Conservation (phyloP, 2,797 vertebrate species). For the Leptoclinus maculatus region DNA sequence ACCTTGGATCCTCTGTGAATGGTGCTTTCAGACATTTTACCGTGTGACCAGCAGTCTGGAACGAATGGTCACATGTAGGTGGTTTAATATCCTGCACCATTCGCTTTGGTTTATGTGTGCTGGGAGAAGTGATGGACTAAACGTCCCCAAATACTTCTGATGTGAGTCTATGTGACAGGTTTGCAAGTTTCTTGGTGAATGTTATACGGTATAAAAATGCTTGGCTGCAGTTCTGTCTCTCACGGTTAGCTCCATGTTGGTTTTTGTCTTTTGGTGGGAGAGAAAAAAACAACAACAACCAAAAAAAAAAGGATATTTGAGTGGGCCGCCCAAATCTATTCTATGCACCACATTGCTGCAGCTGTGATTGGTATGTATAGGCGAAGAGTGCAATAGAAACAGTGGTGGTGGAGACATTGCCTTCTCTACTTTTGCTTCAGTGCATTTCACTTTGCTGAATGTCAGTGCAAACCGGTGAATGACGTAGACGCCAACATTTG, state of each 20-base stretch:
- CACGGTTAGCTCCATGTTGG: neutral
- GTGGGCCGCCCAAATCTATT: neutral
- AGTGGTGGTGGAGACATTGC: constrained; percentile 13
- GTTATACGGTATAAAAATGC: neutral
- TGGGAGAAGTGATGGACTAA: neutral
- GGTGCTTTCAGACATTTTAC: neutral
- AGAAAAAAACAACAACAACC: neutral
- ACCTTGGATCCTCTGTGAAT: neutral
- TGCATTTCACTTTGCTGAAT: constrained; percentile 26
- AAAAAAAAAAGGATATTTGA: neutral
- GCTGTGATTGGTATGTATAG: constrained; percentile 17
- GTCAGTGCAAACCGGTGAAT: constrained; percentile 10
- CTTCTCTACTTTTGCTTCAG: neutral
- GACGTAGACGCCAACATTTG: constrained; percentile 10
- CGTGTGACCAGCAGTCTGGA: neutral
- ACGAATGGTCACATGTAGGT: neutral
- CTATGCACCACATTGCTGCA: neutral
- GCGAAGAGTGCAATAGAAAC: constrained; percentile 1
- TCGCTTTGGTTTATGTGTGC: neutral
- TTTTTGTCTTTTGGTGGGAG: constrained; percentile 6
- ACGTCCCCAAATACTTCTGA: neutral
- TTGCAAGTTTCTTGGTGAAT: neutral
- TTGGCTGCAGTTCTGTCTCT: constrained; percentile 16
- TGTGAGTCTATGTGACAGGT: neutral
- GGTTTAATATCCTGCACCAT: neutral